Evolutionary conservation across 2,113 vertebrate genomes (phyloP), one percentile per base, ranked within the genome.

Genomic region (Cricetomys ansorgei): DNA sequence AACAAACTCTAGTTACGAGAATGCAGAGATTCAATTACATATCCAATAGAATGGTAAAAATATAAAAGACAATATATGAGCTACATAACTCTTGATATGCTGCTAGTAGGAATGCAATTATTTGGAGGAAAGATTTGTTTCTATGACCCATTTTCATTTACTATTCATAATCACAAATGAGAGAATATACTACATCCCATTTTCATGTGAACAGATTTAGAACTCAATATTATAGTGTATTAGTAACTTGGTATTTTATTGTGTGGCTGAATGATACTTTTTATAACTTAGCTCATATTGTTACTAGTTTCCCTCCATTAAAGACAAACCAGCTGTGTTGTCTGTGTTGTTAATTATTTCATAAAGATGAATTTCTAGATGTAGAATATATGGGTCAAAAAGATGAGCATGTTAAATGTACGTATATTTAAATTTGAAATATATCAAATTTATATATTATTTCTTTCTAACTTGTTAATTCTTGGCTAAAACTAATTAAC

Each of bases 401-500:
- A 15, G 29, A n/a, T 77, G 13, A 64, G 57, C 43, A 83, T 73
- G 53, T 62, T 88, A 55, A 88, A 92, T 21, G 31, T 45, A 23
- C 10, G 76, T 27, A n/a, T 95, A 40, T 92, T 73, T 88, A 95
- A 85, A 64, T 84, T 40, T 7, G 21, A 81, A 17, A 34, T 16
- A 11, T 69, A 72, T 77, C 50, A 87, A n/a, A n/a, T n/a, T n/a
- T n/a, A n/a, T n/a, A n/a, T n/a, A n/a, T n/a, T 27, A 65, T 75
- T 72, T 65, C 37, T 57, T 83, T 55, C 43, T 75, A 57, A 43
- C 83, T 91, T 92, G 9, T 48, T 93, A 85, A 94, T 77, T 76
- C 62, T 89, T 59, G 8, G 19, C 16, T 53, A 95, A 91, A 90
- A 94, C 40, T 57, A 4, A 76, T 48, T 48, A 48, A 69, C 50